phyloP scores from a whole-genome alignment of 2,888 invertebrate species.

The Dynastes tityus region DNA sequence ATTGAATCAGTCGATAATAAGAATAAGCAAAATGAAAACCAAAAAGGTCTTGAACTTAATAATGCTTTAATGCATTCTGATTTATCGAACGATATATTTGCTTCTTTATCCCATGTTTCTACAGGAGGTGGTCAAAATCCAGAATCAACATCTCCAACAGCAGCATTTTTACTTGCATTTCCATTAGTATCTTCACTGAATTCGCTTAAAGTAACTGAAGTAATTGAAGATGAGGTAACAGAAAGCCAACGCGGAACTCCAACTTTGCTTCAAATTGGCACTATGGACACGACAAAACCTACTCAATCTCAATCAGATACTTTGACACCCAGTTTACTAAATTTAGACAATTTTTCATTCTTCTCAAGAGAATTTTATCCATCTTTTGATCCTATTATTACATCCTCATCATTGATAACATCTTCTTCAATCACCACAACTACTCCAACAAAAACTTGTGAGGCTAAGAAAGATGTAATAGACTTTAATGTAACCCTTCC shows the following conservation, averaged over 20 bases:
- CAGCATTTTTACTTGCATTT: constrained; percentile 84
- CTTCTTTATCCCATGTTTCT: constrained; percentile 74
- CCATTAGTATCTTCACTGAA: constrained; percentile 79
- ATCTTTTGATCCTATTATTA: constrained; percentile 54
- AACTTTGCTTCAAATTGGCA: constrained; percentile 71
- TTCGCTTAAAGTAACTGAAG: constrained; percentile 73
- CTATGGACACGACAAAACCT: constrained; percentile 66
- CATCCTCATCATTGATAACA: constrained; percentile 41
- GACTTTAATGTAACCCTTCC: constrained; percentile 23
- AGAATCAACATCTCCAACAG: constrained; percentile 81
- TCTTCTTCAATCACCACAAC: constrained; percentile 20
- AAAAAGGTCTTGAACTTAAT: constrained; percentile 36
- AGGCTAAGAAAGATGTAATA: constrained; percentile 20
- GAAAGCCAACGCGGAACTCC: constrained; percentile 70
- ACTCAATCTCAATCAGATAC: constrained; percentile 63
- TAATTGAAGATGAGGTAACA: constrained; percentile 72
- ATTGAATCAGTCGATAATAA: background rate
- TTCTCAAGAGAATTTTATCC: constrained; percentile 66
- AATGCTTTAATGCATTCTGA: constrained; percentile 69
- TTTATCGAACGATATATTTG: constrained; percentile 76
- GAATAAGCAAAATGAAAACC: constrained; percentile 22
- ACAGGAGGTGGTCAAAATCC: constrained; percentile 73
- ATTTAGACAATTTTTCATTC: constrained; percentile 68
- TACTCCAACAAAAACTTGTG: constrained; percentile 40
- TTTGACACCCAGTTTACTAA: constrained; percentile 66